Evolutionary conservation across 2,888 invertebrate genomes (phyloP).

Genomic region (Tenodera sinensis): DNA sequence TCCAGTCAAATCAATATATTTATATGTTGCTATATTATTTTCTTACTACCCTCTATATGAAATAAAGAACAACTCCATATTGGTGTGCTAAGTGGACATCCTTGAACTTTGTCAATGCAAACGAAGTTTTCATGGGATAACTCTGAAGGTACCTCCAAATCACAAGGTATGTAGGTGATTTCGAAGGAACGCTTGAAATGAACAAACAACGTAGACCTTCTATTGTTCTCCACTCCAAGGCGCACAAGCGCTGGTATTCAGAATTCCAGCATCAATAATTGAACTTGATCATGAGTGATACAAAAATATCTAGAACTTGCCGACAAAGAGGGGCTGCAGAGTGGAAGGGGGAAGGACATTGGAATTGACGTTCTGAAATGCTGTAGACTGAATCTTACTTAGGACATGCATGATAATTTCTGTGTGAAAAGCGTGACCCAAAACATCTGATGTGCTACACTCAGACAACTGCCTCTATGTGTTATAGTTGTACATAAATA

Average conservation of each 20-base stretch:
- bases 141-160: not conserved
- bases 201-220: not conserved
- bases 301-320: not conserved
- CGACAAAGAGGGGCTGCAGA: not conserved
- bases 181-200: not conserved
- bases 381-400: not conserved
- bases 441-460: no score
- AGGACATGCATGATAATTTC: no score
- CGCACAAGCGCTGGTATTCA: not conserved
- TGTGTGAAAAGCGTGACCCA: no score
- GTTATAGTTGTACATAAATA: no score
- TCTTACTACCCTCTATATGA: no score
- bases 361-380: not conserved
- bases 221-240: not conserved
- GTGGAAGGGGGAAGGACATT: not conserved
- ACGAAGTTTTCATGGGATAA: no score
- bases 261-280: not conserved
- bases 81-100: not conserved
- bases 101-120: not conserved
- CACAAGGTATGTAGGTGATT: not conserved
- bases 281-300: not conserved
- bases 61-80: no score
- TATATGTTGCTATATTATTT: no score
- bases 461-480: no score
- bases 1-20: no score